Conservation (phyloP, 2,888 invertebrate species). For the Heliconius aoede region DNA sequence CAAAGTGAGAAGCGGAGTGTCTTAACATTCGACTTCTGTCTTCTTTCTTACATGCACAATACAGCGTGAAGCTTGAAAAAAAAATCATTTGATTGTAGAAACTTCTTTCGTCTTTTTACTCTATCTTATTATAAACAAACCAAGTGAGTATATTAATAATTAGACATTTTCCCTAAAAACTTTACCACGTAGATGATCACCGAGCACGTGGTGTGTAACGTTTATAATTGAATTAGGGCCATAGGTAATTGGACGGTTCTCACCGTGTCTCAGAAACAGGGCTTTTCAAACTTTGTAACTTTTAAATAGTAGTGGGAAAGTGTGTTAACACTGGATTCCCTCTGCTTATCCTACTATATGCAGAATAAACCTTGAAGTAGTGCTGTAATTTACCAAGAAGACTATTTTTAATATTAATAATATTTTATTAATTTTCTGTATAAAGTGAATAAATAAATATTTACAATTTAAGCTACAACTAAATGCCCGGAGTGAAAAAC, state of each 20-base stretch:
- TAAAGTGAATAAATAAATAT: too few relatives aligned
- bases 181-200: not conserved
- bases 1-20: too few relatives aligned
- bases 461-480: too few relatives aligned
- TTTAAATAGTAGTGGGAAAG: not conserved
- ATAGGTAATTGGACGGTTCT: constrained; percentile 44
- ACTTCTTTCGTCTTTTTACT: not conserved
- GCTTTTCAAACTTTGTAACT: not conserved
- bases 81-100: not conserved
- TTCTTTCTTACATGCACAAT: too few relatives aligned
- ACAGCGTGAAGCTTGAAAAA: too few relatives aligned
- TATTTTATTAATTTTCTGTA: too few relatives aligned
- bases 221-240: constrained; percentile 43
- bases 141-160: constrained; percentile 13
- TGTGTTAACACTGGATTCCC: not conserved
- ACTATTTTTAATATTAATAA: too few relatives aligned
- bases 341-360: too few relatives aligned
- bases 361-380: too few relatives aligned
- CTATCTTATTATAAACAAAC: not conserved
- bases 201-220: constrained; percentile 29
- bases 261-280: constrained; percentile 31
- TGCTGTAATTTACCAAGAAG: too few relatives aligned
- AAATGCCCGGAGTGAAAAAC: too few relatives aligned
- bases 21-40: too few relatives aligned
- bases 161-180: constrained; percentile 7